phyloP scores from a whole-genome alignment of 2,797 vertebrate genomes.

The Characodon lateralis region DNA sequence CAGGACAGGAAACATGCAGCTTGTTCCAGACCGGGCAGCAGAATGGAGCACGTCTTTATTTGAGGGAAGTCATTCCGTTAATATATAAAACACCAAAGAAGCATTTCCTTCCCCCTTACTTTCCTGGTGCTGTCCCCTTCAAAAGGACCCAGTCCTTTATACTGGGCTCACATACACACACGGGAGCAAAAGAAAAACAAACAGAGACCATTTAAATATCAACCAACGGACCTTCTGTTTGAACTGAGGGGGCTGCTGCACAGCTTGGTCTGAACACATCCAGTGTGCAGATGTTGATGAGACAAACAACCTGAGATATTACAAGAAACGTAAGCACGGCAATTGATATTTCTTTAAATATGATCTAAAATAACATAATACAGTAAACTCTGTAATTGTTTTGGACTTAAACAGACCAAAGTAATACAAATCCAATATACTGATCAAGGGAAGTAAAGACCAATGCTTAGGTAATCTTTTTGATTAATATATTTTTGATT shows the following conservation, averaged over 20 bases:
- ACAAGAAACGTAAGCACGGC: constrained; percentile 11
- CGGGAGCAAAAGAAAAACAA: constrained; percentile 79
- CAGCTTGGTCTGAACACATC: constrained; percentile 22
- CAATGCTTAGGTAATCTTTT: background rate
- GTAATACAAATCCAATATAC: background rate
- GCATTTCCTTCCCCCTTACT: constrained; percentile 80
- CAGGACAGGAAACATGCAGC: constrained; percentile 77
- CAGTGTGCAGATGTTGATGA: constrained; percentile 26
- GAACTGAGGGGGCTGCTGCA: constrained; percentile 56
- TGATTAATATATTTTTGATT: background rate
- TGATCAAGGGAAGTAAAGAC: background rate
- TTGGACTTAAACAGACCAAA: background rate
- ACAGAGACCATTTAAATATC: constrained; percentile 78
- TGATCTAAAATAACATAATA: constrained; percentile 8
- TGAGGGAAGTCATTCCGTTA: constrained; percentile 84
- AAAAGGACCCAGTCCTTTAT: constrained; percentile 76
- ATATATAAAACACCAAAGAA: constrained; percentile 84
- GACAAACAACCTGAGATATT: constrained; percentile 17
- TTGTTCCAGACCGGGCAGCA: constrained; percentile 76
- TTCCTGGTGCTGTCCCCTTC: constrained; percentile 81
- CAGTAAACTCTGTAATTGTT: background rate
- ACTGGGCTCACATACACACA: constrained; percentile 76
- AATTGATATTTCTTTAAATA: constrained; percentile 10
- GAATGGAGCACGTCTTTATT: constrained; percentile 80
- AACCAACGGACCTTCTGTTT: constrained; percentile 73